phyloP scores from a whole-genome alignment of 2,113 vertebrate species.

The Pygoscelis adeliae region DNA sequence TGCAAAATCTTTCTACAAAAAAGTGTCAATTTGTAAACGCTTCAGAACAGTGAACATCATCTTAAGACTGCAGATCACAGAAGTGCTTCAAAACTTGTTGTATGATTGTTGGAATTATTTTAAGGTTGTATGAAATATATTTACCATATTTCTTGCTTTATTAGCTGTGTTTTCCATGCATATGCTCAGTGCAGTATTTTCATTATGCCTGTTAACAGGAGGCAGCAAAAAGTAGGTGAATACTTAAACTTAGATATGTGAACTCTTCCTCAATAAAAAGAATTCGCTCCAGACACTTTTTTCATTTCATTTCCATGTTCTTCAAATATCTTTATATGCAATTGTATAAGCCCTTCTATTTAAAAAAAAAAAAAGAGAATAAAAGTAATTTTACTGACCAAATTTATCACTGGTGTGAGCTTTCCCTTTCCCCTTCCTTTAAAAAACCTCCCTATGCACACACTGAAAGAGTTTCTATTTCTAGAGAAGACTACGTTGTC shows the following conservation, averaged over 20 bases:
- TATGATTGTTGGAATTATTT: slow-evolving; percentile 63
- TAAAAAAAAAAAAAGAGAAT: not conserved
- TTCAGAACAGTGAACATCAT: slow-evolving; percentile 47
- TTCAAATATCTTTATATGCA: slow-evolving; percentile 12
- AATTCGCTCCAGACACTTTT: slow-evolving; percentile 50
- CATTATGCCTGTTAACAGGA: slow-evolving; percentile 59
- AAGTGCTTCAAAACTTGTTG: slow-evolving; percentile 68
- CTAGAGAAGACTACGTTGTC: not conserved
- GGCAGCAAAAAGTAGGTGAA: slow-evolving; percentile 57
- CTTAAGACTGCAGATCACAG: slow-evolving; percentile 62
- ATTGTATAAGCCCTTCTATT: slow-evolving; percentile 50
- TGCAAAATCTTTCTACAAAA: slow-evolving; percentile 69
- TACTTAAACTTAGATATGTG: slow-evolving; percentile 70
- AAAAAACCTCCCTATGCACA: not conserved
- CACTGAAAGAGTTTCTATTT: not conserved
- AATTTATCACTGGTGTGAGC: slow-evolving; percentile 4
- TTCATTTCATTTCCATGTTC: slow-evolving; percentile 58
- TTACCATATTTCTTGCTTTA: slow-evolving; percentile 63
- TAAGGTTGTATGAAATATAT: slow-evolving; percentile 66
- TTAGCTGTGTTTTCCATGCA: slow-evolving; percentile 71
- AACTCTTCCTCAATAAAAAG: slow-evolving; percentile 74
- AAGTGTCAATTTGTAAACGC: slow-evolving; percentile 68
- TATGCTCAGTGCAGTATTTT: slow-evolving; percentile 75
- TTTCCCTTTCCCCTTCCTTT: slow-evolving; percentile 2
- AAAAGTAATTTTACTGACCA: slow-evolving; percentile 59